phyloP scores from a whole-genome alignment of 2,888 invertebrate genomes.

The Zygaena filipendulae region DNA sequence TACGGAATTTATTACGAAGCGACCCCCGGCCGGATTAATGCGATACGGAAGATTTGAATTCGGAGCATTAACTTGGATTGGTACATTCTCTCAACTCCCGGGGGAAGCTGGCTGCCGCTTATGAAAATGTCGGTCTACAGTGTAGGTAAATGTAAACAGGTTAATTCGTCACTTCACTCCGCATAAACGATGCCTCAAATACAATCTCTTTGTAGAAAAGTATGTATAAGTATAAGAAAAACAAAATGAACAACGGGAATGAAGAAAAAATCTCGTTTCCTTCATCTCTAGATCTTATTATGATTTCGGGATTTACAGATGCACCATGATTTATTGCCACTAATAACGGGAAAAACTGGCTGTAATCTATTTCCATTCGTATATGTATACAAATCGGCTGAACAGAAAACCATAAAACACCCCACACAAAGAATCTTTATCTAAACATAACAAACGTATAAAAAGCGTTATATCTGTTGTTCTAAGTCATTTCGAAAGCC shows the following conservation, averaged over 20 bases:
- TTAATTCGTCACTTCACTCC: too few species aligned
- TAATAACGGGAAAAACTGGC: conserved; percentile 67
- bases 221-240: too few species aligned
- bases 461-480: conserved; percentile 63
- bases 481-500: conserved; percentile 63
- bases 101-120: conserved; percentile 23
- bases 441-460: conserved; percentile 65
- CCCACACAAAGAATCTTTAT: conserved; percentile 67
- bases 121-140: conserved; percentile 9
- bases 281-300: conserved; percentile 57
- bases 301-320: conserved; percentile 51
- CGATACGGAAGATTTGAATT: conserved; percentile 68
- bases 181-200: too few species aligned
- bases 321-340: conserved; percentile 60
- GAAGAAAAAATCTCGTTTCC: too few species aligned
- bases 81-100: conserved; percentile 31
- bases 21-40: conserved; percentile 61
- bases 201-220: too few species aligned
- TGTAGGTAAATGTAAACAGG: conserved; percentile 18
- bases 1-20: conserved; percentile 66
- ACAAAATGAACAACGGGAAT: too few species aligned
- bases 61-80: conserved; percentile 64
- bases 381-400: conserved; percentile 65
- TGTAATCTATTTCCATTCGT: conserved; percentile 67
- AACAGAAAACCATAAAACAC: conserved; percentile 68